Evolutionary conservation across 2,888 invertebrate species (phyloP).

Genomic region (Congeria kusceri): DNA sequence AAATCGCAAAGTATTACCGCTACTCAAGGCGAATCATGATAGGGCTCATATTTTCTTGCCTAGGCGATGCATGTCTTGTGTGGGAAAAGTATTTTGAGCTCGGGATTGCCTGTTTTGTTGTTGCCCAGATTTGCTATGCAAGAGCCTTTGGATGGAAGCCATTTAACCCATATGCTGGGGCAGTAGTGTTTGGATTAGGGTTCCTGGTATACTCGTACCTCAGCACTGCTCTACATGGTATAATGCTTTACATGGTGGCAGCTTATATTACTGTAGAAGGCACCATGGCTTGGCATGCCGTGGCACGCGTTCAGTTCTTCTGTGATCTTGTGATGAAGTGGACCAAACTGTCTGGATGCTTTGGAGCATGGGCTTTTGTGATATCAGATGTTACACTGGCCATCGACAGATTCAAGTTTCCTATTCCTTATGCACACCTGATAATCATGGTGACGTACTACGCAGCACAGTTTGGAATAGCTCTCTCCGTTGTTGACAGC

Average conservation of each 20-base stretch:
- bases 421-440: conserved; percentile 90
- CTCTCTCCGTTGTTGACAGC: conserved; percentile 88
- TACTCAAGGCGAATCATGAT: conserved; percentile 91
- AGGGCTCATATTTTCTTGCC: conserved; percentile 92
- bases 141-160: conserved; percentile 92
- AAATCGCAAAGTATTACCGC: conserved; percentile 89
- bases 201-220: conserved; percentile 82
- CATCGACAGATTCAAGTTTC: conserved; percentile 90
- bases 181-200: conserved; percentile 75
- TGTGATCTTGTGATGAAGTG: conserved; percentile 89
- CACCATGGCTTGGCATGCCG: conserved; percentile 94
- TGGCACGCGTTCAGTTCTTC: conserved; percentile 88
- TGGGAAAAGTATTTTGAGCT: conserved; percentile 88
- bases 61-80: conserved; percentile 91
- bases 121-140: conserved; percentile 89
- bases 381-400: conserved; percentile 93
- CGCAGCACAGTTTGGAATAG: conserved; percentile 93
- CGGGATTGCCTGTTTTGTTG: conserved; percentile 93
- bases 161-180: conserved; percentile 86
- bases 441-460: conserved; percentile 96
- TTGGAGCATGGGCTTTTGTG: conserved; percentile 91
- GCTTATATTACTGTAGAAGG: conserved; percentile 91
- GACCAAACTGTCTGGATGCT: conserved; percentile 90
- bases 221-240: conserved; percentile 67
- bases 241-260: conserved; percentile 78